These are phyloP conservation scores for Zosterops japonicus DNA, from an alignment of 2,113 vertebrate genomes.

Conservation along the genomic window DNA sequence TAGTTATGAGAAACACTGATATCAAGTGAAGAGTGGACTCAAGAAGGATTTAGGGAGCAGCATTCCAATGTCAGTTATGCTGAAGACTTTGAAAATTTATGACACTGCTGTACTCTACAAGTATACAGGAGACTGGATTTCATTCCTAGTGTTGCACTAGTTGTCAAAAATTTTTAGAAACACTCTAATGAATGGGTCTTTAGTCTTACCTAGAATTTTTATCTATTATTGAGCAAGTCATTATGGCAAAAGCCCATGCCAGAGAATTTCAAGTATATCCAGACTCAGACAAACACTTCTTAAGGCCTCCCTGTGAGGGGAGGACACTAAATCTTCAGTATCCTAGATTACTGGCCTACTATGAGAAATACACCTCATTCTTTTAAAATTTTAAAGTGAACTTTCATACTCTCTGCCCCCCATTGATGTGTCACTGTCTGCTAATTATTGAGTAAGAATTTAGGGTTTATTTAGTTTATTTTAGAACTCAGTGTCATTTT, in stretches of 20 bases:
- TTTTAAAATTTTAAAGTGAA: not conserved
- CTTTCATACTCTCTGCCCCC: not conserved
- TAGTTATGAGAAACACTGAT: not conserved
- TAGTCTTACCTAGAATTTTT: not conserved
- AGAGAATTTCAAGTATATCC: not conserved
- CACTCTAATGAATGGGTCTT: not conserved
- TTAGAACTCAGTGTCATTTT: not conserved
- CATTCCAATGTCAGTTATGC: not conserved
- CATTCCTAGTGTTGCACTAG: not conserved
- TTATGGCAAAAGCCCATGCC: not conserved
- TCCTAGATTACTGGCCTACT: not conserved
- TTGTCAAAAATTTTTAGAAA: not conserved
- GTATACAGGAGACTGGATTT: not conserved
- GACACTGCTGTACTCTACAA: not conserved
- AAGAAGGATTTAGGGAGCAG: not conserved
- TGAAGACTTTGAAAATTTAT: not conserved
- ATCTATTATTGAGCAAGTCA: not conserved
- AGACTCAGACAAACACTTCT: not conserved
- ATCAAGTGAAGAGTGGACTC: not conserved
- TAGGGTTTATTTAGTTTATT: not conserved
- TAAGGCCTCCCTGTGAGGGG: not conserved
- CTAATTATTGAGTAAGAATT: not conserved
- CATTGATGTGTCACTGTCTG: not conserved
- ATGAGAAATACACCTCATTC: not conserved
- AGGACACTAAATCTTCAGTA: not conserved